Evolutionary conservation across 2,113 vertebrate species (phyloP), one percentile per base, ranked within the genome.

Genomic region (Propithecus coquereli): DNA sequence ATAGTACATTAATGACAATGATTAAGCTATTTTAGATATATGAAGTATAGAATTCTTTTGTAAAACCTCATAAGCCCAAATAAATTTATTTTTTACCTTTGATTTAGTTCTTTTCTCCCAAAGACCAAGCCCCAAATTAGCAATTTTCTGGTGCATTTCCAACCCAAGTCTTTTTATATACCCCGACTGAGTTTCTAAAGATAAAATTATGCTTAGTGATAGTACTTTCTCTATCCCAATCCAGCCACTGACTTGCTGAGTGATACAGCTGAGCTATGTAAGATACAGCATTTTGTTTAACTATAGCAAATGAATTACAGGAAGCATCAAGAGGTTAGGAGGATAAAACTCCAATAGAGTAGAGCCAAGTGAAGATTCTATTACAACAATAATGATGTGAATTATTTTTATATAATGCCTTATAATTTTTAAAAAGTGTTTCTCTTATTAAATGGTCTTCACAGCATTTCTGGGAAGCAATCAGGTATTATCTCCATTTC

Each of bases 1-100:
- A 47, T 25, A 81, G 47, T 22, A 59, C 20, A 94, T 25, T 77
- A 70, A 80, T 71, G 63, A 77, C 27, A 76, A 92, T 14, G 90
- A 91, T 89, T 90, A 94, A 90, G 40, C 17, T 79, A 59, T 54
- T 91, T 90, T 85, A 52, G 59, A 76, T 23, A 70, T 81, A 85
- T 32, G 25, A 80, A 12, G 43, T 70, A 85, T 5, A 77, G 52
- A 89, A 66, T 11, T 73, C 45, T 95, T 88, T 85, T 94, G 23
- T 59, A 54, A 90, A 93, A 92, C 59, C 22, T 8, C 45, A 37
- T 57, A 71, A 91, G 45, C 30, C 11, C 57, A 91, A 91, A 91
- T 76, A 86, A 77, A 83, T 79, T 82, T 16, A 34, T 50, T 54
- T 71, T 93, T 96, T 52, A 7, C 5, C 27, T 61, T 8, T 52